Conservation (phyloP, 2,888 invertebrate genomes). For the Pemphredon lugubris region DNA sequence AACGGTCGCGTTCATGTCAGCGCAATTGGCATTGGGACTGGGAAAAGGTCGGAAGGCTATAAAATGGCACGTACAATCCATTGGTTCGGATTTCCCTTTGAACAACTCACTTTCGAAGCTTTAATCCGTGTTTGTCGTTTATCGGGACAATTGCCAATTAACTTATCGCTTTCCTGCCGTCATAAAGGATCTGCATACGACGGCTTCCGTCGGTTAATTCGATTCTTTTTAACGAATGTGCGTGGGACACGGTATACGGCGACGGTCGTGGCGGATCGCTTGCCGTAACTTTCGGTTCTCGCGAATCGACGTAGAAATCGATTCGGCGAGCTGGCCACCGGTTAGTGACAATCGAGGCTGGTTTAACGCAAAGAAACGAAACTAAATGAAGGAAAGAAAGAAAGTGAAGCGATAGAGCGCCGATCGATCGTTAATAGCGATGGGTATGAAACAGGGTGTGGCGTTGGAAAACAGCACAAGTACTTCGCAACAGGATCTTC, state of each 20-base stretch:
- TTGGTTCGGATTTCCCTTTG: no score
- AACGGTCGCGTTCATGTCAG: no score
- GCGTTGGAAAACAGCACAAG: conserved; percentile 86
- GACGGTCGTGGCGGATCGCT: no score
- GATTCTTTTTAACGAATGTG: no score
- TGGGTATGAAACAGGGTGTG: conserved; percentile 81
- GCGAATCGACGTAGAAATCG: conserved; percentile 43
- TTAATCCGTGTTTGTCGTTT: no score
- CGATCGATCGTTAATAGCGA: conserved; percentile 65
- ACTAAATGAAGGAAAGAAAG: conserved; percentile 14
- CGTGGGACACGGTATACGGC: no score
- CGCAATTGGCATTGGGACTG: no score
- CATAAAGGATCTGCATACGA: neutral
- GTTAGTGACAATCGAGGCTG: conserved; percentile 25
- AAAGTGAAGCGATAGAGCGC: conserved; percentile 22
- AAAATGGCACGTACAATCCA: no score
- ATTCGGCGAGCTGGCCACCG: conserved; percentile 45
- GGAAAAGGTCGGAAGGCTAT: no score
- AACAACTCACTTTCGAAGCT: no score
- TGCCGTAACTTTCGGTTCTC: no score
- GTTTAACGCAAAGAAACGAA: conserved; percentile 12
- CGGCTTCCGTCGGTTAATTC: neutral
- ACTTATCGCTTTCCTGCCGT: neutral
- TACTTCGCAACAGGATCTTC: conserved; percentile 83
- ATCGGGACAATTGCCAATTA: no score